phyloP scores from a whole-genome alignment of 2,888 invertebrate species.

The Lymantria dispar region DNA sequence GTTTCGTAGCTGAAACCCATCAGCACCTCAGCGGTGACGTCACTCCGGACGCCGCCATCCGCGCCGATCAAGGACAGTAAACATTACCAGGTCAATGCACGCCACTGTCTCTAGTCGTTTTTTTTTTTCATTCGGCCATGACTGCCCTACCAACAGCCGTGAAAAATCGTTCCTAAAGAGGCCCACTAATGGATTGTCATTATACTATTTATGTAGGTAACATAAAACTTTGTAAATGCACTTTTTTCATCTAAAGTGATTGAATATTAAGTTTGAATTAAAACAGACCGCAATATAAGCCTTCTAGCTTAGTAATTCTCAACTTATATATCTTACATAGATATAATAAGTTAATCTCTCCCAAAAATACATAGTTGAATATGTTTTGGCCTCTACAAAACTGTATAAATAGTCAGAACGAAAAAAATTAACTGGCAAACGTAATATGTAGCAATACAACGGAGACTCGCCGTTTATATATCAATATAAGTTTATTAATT shows the following conservation, averaged over 20 bases:
- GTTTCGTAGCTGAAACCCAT: slow-evolving; percentile 71
- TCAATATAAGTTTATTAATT: slow-evolving; percentile 19
- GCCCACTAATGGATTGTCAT: slow-evolving; percentile 44
- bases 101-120: slow-evolving; percentile 66
- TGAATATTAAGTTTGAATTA: background rate
- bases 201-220: slow-evolving; percentile 21
- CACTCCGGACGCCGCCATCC: slow-evolving; percentile 49
- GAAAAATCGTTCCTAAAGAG: slow-evolving; percentile 46
- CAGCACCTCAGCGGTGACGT: slow-evolving; percentile 77
- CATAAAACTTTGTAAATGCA: slow-evolving; percentile 10
- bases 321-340: too few species aligned
- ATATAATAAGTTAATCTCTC: too few species aligned
- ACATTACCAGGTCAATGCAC: slow-evolving; percentile 79
- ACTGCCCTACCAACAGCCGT: slow-evolving; percentile 57
- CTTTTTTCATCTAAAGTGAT: slow-evolving; percentile 27
- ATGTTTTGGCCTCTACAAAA: background rate
- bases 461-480: slow-evolving; percentile 9
- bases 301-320: too few species aligned
- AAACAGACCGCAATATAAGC: too few species aligned
- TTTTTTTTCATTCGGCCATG: slow-evolving; percentile 58
- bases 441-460: slow-evolving; percentile 15
- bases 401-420: background rate
- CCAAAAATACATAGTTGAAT: slow-evolving; percentile 10
- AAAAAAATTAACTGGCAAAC: slow-evolving; percentile 12
- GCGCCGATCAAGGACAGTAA: slow-evolving; percentile 77